These are phyloP conservation scores for Cephalopterus ornatus DNA, from an alignment of 2,113 vertebrate genomes.

Conservation along the genomic window DNA sequence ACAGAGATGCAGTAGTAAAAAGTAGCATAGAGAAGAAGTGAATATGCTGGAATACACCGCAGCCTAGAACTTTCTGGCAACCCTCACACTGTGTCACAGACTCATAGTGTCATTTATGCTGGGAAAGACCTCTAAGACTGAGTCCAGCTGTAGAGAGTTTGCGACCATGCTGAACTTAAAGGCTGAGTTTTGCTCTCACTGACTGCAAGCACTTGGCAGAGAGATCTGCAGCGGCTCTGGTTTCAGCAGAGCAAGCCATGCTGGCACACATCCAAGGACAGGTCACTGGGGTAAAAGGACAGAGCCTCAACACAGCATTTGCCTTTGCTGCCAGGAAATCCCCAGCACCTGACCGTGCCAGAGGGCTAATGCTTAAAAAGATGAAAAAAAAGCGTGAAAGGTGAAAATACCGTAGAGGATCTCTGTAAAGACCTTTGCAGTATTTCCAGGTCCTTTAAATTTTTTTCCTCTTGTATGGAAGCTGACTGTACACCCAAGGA, in stretches of 20 bases:
- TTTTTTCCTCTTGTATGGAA: neutral
- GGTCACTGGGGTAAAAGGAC: neutral
- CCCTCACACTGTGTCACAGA: neutral
- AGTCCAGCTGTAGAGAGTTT: fast-evolving
- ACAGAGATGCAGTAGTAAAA: neutral
- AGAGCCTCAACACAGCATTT: neutral
- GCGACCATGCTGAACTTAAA: neutral
- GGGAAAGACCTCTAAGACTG: neutral
- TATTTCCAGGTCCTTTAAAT: neutral
- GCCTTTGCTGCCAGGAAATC: neutral
- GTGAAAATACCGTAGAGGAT: neutral
- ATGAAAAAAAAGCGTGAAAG: neutral
- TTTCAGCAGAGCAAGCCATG: neutral
- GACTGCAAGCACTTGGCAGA: neutral
- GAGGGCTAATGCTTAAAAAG: neutral
- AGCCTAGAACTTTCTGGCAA: neutral
- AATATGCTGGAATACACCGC: neutral
- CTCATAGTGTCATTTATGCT: neutral
- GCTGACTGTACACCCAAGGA: neutral
- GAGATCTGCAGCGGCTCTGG: neutral
- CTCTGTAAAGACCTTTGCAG: neutral
- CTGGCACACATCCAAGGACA: neutral
- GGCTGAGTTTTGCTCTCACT: neutral
- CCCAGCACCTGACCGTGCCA: neutral
- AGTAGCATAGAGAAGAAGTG: neutral